Conservation (phyloP, 64 coral and sea anemone species). For the Montipora cactus region DNA sequence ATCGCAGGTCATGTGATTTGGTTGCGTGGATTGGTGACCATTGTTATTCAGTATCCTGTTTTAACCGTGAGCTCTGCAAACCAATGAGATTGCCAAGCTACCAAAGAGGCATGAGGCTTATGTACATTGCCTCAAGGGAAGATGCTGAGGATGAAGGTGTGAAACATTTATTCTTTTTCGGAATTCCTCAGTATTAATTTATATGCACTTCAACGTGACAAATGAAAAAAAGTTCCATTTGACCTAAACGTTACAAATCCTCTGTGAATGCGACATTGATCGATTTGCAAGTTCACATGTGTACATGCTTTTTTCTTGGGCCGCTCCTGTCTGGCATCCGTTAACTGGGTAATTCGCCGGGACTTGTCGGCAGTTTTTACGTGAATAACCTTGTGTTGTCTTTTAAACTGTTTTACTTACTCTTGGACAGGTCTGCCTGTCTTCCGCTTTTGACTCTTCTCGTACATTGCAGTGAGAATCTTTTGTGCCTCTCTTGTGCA, state of each 20-base stretch:
- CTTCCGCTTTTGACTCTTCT: background rate
- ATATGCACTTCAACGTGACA: background rate
- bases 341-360: background rate
- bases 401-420: no score
- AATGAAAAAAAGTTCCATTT: no score
- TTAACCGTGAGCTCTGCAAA: slow-evolving; percentile 36
- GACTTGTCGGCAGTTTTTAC: background rate
- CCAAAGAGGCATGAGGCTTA: slow-evolving; percentile 20
- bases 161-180: background rate
- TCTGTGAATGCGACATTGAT: no score
- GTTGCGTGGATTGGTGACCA: slow-evolving; percentile 57
- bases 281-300: no score
- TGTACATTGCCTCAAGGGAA: slow-evolving; percentile 53
- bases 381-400: background rate
- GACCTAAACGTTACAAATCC: background rate
- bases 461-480: no score
- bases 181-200: background rate
- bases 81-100: slow-evolving; percentile 44
- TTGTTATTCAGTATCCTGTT: slow-evolving; percentile 60
- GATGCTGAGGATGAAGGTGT: slow-evolving; percentile 13
- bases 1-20: slow-evolving; percentile 62
- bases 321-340: background rate
- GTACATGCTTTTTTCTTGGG: background rate
- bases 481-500: background rate
- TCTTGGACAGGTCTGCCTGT: background rate